Evolutionary conservation across 2,888 invertebrate genomes (phyloP), one percentile per base, ranked within the genome.

Genomic region (Megastigmus dorsalis): DNA sequence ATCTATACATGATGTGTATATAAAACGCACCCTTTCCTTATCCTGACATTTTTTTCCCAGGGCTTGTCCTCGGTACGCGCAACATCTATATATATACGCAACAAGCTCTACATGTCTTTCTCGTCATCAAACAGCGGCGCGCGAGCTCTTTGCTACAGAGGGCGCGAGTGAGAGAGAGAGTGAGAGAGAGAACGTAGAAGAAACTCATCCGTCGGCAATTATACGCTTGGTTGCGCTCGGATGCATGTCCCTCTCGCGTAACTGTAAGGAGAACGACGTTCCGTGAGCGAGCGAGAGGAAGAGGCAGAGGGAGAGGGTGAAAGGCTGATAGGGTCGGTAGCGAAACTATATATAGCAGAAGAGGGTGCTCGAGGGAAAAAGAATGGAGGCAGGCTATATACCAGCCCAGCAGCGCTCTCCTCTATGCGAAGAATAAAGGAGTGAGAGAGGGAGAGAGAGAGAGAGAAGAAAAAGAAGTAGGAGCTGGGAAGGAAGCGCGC

Each of bases 231-330:
- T 83, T 86, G 87, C 84, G 80, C 83, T 82, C 81, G 78, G 83
- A 84, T 86, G 86, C 85, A 83, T 84, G 85, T 85, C 83, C 82
- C 83, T 85, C 84, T 84, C 82, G 81, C 85, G 85, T 84, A 84
- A 86, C 85, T 84, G 83, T 84, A 82, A 83, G 82, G 81, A 33
- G 15, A 45, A 36, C 23, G 41, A 80, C n/a, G n/a, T n/a, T n/a
- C n/a, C n/a, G n/a, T n/a, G n/a, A n/a, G n/a, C n/a, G n/a, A n/a
- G n/a, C n/a, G n/a, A n/a, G 77, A n/a, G 45, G 28, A 13, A n/a
- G n/a, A 13, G 79, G 77, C 78, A 80, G 72, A 73, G 78, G 78
- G 54, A 78, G 78, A 80, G 80, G 80, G n/a, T n/a, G n/a, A n/a
- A 78, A 78, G 74, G 62, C 60, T 72, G 59, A 50, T 48, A 45